Base-by-base conservation (phyloP, 2,888 invertebrate species). In the Eledona agricola region DNA sequence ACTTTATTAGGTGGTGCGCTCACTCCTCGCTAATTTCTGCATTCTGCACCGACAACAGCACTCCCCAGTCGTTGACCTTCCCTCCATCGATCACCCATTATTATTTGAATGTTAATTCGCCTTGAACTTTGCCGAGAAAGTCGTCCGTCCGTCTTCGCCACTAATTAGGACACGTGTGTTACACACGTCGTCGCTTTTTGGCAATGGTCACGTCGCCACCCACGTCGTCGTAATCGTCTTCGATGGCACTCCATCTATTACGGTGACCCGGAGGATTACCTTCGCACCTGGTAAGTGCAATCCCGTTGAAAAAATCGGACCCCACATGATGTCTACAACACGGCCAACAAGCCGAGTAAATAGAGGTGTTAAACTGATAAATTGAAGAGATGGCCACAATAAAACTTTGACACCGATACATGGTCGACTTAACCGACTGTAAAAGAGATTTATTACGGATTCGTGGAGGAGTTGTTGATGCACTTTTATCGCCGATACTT, bases 311-410 rank as follows among this genome's bases (percentile, higher is more conserved):
- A 3, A 50, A 43, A 40, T 38, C 29, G 37, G 51, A 51, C 51
- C 51, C 31, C 51, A 51, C 51, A 51, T 42, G 42, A 28, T 35
- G 51, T 22, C 35, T 35, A 34, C 51, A 42, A 28, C 50, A 12
- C 15, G 6, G 16, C 13, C 37, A 37, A n/a, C 40, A 6, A 31
- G 42, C 16, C 26, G 53, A 49, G 49, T 53, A 53, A 53, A 53
- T 53, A 53, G 53, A 53, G 53, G 53, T 40, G 53, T 53, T 53
- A 53, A 49, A 53, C 47, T 53, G 53, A 53, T 53, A 53, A 53
- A 53, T 53, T 42, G 53, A 23, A 35, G 51, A 51, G 37, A 47
- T 47, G 47, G 28, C 37, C 47, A 47, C 47, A 47, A 47, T 47
- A 47, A 47, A 47, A 47, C 47, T 35, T 47, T 47, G 47, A 47